Conservation (phyloP, 2,888 invertebrate species). For the Ischnura elegans region DNA sequence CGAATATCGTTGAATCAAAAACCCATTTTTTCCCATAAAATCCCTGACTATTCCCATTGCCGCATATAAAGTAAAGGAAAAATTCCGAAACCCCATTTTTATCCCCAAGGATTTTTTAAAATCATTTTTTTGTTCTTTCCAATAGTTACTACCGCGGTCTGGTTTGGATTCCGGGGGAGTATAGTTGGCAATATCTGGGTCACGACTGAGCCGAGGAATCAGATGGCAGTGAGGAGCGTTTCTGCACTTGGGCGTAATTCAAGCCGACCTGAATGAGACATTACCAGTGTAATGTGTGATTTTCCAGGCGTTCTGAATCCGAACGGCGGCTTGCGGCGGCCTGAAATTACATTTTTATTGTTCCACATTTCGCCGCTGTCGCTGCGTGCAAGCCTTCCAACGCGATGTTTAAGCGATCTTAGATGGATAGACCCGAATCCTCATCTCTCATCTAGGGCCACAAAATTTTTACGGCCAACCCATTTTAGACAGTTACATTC, state of each 20-base stretch:
- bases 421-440: neutral
- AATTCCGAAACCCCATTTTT: neutral
- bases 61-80: too few species aligned
- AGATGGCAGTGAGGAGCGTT: neutral
- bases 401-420: neutral
- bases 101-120: neutral
- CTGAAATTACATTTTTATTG: neutral
- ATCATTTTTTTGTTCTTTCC: neutral
- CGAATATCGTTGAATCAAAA: too few species aligned
- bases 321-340: neutral
- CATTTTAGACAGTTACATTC: neutral
- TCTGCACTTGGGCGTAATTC: neutral
- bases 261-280: neutral
- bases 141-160: neutral
- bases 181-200: neutral
- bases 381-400: neutral
- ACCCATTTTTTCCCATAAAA: too few species aligned
- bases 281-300: neutral
- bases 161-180: neutral
- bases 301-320: constrained; percentile 18
- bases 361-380: neutral
- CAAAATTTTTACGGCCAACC: constrained; percentile 2
- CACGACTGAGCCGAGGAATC: neutral
- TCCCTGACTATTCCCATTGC: too few species aligned
- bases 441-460: neutral